These are phyloP conservation scores for Gila orcuttii DNA, from an alignment of 2,113 vertebrate genomes.

Conservation along the genomic window DNA sequence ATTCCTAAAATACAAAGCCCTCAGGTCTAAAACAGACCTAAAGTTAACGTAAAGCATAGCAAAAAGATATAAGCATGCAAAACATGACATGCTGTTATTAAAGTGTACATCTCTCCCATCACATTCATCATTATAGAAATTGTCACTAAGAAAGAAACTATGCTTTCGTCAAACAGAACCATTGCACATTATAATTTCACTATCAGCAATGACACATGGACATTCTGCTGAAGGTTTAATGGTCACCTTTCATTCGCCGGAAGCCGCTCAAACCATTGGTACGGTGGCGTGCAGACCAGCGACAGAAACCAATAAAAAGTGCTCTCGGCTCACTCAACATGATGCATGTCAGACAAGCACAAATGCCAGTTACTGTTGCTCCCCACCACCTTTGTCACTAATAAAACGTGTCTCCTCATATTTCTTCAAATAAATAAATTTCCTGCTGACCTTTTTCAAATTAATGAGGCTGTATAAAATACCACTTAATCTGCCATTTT, in stretches of 20 bases:
- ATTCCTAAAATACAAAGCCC: not conserved
- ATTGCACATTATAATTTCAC: slow-evolving; percentile 24
- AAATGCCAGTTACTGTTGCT: slow-evolving; percentile 48
- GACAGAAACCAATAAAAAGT: not conserved
- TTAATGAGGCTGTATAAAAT: slow-evolving; percentile 61
- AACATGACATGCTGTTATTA: not conserved
- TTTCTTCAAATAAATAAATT: slow-evolving; percentile 59
- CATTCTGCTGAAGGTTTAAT: slow-evolving; percentile 30
- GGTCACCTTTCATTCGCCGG: slow-evolving; percentile 31
- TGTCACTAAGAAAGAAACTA: not conserved
- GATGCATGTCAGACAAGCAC: slow-evolving; percentile 41
- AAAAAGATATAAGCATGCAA: not conserved
- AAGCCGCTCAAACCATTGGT: not conserved
- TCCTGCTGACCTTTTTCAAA: slow-evolving; percentile 61
- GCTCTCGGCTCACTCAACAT: slow-evolving; percentile 11
- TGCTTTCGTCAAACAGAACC: not conserved
- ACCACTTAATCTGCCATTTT: slow-evolving; percentile 63
- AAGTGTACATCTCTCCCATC: not conserved
- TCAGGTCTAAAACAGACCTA: not conserved
- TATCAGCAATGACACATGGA: not conserved
- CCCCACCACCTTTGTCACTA: slow-evolving; percentile 38
- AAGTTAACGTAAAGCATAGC: not conserved
- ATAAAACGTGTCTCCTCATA: slow-evolving; percentile 57
- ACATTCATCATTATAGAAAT: not conserved
- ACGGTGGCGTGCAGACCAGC: not conserved